These are phyloP conservation scores for Hylaeus volcanicus DNA, from an alignment of 1,140 invertebrate species.

Conservation along the genomic window DNA sequence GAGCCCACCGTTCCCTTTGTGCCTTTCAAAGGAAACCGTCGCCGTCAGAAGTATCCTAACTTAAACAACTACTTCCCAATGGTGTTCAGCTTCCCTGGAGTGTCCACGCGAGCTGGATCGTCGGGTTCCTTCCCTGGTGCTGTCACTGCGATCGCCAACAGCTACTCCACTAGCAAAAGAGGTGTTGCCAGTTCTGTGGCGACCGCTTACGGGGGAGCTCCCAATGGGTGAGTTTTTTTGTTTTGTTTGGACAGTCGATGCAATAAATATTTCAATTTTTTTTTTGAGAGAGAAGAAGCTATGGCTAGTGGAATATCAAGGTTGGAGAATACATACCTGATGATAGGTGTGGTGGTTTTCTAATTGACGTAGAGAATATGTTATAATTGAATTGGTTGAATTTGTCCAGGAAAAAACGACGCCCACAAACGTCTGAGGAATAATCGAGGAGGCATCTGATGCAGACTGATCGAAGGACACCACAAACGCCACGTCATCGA, in stretches of 20 bases:
- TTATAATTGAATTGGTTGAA: too few relatives aligned
- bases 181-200: conserved; percentile 81
- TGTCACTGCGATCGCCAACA: conserved; percentile 81
- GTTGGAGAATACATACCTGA: too few relatives aligned
- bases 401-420: conserved; percentile 53
- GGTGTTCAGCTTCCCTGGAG: conserved; percentile 75
- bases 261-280: too few relatives aligned
- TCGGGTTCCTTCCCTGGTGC: conserved; percentile 67
- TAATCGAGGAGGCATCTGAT: conserved; percentile 6
- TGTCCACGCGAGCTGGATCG: conserved; percentile 56
- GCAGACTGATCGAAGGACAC: too few relatives aligned
- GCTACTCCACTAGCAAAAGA: conserved; percentile 80
- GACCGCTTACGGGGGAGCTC: conserved; percentile 78
- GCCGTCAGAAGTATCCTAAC: conserved; percentile 62
- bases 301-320: too few relatives aligned
- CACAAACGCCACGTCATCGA: neutral
- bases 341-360: too few relatives aligned
- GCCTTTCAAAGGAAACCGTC: conserved; percentile 67
- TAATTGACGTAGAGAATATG: too few relatives aligned
- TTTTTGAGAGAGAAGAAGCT: too few relatives aligned
- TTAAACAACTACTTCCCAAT: conserved; percentile 77
- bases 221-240: conserved; percentile 61
- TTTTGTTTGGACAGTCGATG: neutral
- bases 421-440: conserved; percentile 38
- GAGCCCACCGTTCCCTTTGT: conserved; percentile 54